Evolutionary conservation across 2,888 invertebrate genomes (phyloP).

Genomic region (Deladenus siricidicola): DNA sequence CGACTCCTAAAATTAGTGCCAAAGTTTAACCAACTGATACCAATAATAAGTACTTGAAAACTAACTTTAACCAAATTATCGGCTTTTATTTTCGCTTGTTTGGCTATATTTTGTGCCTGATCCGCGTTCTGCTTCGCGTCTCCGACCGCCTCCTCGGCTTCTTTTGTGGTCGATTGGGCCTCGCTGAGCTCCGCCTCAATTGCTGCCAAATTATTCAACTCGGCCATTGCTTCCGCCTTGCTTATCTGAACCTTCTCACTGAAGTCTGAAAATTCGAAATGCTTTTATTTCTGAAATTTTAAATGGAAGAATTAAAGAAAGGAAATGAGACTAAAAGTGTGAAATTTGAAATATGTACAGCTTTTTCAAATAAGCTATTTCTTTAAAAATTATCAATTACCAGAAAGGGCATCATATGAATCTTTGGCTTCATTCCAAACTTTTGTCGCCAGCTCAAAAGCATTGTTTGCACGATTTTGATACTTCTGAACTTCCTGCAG

Average conservation of each 20-base stretch:
- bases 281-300: no score
- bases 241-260: slow-evolving; percentile 79
- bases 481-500: slow-evolving; percentile 27
- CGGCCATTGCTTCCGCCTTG: slow-evolving; percentile 70
- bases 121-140: slow-evolving; percentile 37
- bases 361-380: background rate
- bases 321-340: no score
- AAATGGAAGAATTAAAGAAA: no score
- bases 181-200: slow-evolving; percentile 65
- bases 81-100: slow-evolving; percentile 27
- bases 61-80: slow-evolving; percentile 17
- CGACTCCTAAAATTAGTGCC: slow-evolving; percentile 20
- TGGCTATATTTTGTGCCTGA: slow-evolving; percentile 30
- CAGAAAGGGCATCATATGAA: slow-evolving; percentile 23
- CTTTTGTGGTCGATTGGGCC: slow-evolving; percentile 28
- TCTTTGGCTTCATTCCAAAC: slow-evolving; percentile 50
- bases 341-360: no score
- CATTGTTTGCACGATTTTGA: slow-evolving; percentile 26
- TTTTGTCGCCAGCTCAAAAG: slow-evolving; percentile 31
- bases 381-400: slow-evolving; percentile 4
- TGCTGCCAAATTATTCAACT: slow-evolving; percentile 67
- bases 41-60: no score
- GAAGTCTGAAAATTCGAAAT: slow-evolving; percentile 58
- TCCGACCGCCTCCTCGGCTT: slow-evolving; percentile 36
- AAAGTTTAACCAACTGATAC: slow-evolving; percentile 1